phyloP scores from a whole-genome alignment of 2,797 vertebrate genomes.

The Numenius phaeopus region DNA sequence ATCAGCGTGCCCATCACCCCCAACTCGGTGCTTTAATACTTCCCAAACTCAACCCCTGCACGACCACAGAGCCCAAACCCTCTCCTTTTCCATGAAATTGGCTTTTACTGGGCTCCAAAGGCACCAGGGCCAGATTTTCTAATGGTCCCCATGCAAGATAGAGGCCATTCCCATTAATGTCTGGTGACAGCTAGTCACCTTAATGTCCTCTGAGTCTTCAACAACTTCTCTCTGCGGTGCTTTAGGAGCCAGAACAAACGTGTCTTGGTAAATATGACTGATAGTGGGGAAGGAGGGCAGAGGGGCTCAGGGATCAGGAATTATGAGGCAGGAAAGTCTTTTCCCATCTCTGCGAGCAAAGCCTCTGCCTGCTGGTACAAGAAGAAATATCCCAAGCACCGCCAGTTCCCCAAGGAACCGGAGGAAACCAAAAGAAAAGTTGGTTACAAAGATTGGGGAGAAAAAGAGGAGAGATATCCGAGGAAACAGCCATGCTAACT shows the following conservation, averaged over 20 bases:
- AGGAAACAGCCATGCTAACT: not conserved
- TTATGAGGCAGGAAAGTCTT: not conserved
- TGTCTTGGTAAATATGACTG: not conserved
- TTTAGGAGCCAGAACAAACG: not conserved
- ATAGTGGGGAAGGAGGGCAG: not conserved
- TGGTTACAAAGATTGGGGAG: not conserved
- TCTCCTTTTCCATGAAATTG: not conserved
- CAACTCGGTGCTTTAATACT: rapidly evolving
- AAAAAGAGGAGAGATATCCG: not conserved
- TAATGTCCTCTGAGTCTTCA: not conserved
- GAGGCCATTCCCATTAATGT: not conserved
- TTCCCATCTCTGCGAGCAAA: not conserved
- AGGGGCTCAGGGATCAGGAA: not conserved
- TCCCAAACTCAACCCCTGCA: not conserved
- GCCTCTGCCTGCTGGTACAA: not conserved
- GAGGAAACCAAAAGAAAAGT: not conserved
- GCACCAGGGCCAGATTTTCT: not conserved
- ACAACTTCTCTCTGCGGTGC: not conserved
- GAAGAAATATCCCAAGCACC: not conserved
- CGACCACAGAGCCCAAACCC: not conserved
- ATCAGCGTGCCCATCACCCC: rapidly evolving
- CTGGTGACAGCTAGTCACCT: rapidly evolving
- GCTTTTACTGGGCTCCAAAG: not conserved
- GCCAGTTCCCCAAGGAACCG: not conserved
- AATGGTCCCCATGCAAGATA: not conserved